These are phyloP conservation scores for Sebastes taczanowskii DNA, from an alignment of 2,797 vertebrate genomes.

Conservation along the genomic window DNA sequence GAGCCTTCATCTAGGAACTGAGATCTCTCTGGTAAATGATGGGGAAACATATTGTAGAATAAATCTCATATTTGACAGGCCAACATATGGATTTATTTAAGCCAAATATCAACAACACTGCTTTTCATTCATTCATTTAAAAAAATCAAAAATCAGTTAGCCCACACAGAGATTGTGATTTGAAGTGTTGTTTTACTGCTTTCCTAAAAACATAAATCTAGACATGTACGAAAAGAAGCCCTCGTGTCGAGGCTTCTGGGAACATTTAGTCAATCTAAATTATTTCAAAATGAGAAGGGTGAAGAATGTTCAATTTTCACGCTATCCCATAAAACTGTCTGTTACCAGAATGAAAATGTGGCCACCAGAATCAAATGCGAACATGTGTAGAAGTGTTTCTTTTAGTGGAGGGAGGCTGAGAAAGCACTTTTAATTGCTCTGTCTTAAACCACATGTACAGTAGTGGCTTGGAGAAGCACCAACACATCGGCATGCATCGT, in stretches of 20 bases:
- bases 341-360: slow-evolving; percentile 44
- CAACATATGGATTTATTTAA: slow-evolving; percentile 1
- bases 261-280: slow-evolving; percentile 45
- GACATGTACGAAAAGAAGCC: slow-evolving; percentile 11
- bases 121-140: slow-evolving; percentile 13
- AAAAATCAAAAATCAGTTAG: slow-evolving; percentile 10
- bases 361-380: slow-evolving; percentile 31
- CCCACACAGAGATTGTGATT: slow-evolving; percentile 15
- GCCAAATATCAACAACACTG: not conserved
- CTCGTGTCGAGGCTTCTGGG: slow-evolving; percentile 26
- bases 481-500: slow-evolving; percentile 13
- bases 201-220: slow-evolving; percentile 33
- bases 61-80: not conserved
- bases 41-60: not conserved
- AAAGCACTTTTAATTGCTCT: slow-evolving; percentile 54
- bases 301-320: slow-evolving; percentile 51
- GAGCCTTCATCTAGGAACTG: slow-evolving; percentile 14
- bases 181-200: slow-evolving; percentile 18
- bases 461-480: slow-evolving; percentile 32
- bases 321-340: slow-evolving; percentile 46
- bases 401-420: slow-evolving; percentile 29
- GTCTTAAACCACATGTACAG: slow-evolving; percentile 43
- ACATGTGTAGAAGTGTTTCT: slow-evolving; percentile 47
- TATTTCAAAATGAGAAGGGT: slow-evolving; percentile 41
- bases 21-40: slow-evolving; percentile 6